Conservation (phyloP, 2,888 invertebrate species). For the Agrochola circellaris region DNA sequence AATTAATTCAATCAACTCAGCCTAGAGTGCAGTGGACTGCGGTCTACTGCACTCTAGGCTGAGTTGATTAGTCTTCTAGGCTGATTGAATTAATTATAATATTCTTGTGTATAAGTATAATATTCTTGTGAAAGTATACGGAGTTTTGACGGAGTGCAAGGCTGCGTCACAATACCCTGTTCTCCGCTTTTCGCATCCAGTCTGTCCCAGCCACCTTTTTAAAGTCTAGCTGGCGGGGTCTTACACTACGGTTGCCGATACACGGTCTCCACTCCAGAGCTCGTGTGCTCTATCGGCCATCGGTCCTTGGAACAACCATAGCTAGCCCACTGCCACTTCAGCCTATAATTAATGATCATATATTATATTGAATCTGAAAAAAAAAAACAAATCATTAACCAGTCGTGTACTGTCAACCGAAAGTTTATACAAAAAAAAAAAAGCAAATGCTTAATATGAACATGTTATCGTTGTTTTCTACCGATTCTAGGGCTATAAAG, state of each 20-base stretch:
- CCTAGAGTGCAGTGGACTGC: neutral
- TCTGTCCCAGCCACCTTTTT: neutral
- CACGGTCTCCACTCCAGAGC: neutral
- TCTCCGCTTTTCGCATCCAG: neutral
- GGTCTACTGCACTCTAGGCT: neutral
- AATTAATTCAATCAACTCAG: neutral
- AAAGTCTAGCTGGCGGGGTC: neutral
- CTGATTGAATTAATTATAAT: no score
- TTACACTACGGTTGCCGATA: neutral
- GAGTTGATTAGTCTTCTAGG: no score
- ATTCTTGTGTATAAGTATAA: no score
- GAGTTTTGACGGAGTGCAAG: no score
- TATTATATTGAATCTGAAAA: neutral
- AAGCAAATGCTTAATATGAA: neutral
- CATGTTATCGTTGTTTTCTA: neutral
- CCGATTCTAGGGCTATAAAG: neutral
- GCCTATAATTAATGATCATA: neutral
- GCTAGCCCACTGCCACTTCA: neutral
- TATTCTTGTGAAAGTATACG: no score
- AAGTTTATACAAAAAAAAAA: neutral
- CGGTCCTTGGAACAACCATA: neutral
- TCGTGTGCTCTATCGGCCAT: neutral
- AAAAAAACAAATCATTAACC: neutral
- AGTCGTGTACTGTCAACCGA: neutral
- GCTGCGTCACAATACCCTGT: neutral